Conservation (phyloP, 1,140 invertebrate genomes). For the Laupala kohalensis region DNA sequence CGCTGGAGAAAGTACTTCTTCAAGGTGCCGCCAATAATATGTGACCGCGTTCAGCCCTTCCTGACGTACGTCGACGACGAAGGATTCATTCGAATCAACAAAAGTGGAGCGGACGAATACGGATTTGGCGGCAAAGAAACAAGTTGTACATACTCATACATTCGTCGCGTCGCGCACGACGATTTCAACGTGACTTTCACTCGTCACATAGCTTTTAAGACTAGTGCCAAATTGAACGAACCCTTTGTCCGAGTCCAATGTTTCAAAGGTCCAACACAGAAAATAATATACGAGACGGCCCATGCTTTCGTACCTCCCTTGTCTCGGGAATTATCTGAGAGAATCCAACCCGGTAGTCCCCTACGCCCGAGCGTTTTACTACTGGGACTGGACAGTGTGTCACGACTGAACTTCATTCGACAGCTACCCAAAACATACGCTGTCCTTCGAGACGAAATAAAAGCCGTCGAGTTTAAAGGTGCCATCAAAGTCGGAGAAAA, state of each 20-base stretch:
- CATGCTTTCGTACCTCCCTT: conserved; percentile 23
- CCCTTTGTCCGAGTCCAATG: conserved; percentile 31
- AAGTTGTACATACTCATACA: background rate
- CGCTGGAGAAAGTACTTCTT: background rate
- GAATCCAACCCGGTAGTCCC: background rate
- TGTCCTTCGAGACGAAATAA: conserved; percentile 27
- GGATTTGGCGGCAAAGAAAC: background rate
- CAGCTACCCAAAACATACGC: conserved; percentile 36
- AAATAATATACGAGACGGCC: conserved; percentile 30
- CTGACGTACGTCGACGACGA: conserved; percentile 11
- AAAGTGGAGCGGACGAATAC: background rate
- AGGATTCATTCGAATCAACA: conserved; percentile 9
- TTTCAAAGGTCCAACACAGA: conserved; percentile 15
- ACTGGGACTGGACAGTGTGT: conserved; percentile 42
- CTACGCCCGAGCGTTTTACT: conserved; percentile 27
- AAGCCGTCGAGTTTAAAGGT: conserved; percentile 29
- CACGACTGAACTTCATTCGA: conserved; percentile 39
- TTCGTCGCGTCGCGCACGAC: background rate
- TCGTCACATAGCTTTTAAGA: background rate
- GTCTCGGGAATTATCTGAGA: background rate
- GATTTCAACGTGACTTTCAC: conserved; percentile 3
- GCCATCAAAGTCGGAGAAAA: conserved; percentile 33
- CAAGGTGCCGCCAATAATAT: background rate
- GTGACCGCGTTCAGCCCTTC: conserved; percentile 6
- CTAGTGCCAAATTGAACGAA: background rate